These are phyloP conservation scores for Atractosteus spatula DNA, from an alignment of 2,113 vertebrate genomes.

Conservation along the genomic window DNA sequence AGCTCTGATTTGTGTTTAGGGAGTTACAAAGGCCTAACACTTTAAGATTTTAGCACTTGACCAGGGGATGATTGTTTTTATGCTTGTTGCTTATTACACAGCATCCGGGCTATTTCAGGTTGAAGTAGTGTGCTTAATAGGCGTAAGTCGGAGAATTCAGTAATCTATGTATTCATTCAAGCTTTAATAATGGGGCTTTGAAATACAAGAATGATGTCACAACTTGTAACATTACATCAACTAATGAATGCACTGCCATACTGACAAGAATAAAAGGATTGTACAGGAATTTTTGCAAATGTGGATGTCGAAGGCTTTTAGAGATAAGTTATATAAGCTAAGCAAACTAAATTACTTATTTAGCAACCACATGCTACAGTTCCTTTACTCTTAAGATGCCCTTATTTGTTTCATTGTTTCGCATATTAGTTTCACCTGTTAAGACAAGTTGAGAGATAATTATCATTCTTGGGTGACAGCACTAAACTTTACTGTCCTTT, in stretches of 20 bases:
- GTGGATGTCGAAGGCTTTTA: too few species aligned
- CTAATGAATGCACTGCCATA: neutral
- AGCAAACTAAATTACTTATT: neutral
- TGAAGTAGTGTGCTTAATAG: conserved; percentile 10
- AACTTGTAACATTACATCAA: neutral
- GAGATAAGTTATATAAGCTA: neutral
- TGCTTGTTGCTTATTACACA: conserved; percentile 49
- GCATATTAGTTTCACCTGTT: conserved; percentile 14
- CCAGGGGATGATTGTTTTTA: conserved; percentile 60
- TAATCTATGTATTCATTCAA: neutral
- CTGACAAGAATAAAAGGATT: neutral
- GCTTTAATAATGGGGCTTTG: conserved; percentile 15
- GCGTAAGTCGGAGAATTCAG: neutral
- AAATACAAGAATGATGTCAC: conserved; percentile 7
- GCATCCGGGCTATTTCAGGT: conserved; percentile 29
- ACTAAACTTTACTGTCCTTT: conserved; percentile 24
- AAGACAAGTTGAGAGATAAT: conserved; percentile 9
- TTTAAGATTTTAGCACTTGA: conserved; percentile 52
- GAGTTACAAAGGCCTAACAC: conserved; percentile 49
- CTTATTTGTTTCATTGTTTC: neutral
- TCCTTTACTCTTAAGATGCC: neutral
- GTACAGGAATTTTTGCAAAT: neutral
- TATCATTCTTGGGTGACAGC: conserved; percentile 15
- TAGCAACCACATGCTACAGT: neutral
- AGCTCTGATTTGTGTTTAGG: conserved; percentile 55